Conservation (phyloP, 2,113 vertebrate species). For the Mandrillus leucophaeus region DNA sequence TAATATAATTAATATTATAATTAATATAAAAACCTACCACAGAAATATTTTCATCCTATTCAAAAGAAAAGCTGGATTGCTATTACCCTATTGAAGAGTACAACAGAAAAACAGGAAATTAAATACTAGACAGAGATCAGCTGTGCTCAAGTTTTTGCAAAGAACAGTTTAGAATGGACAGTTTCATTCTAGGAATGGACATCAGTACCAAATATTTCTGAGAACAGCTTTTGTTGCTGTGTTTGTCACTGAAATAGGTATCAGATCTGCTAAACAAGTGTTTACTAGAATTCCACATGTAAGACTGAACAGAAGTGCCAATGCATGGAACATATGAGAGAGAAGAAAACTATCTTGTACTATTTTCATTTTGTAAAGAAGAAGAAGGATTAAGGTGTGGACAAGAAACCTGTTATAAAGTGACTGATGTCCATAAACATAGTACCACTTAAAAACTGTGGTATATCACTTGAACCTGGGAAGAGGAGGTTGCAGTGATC, state of each 20-base stretch:
- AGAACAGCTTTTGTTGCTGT: not conserved
- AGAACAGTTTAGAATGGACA: conserved; percentile 51
- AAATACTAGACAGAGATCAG: conserved; percentile 59
- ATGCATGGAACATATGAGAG: not conserved
- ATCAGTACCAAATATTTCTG: conserved; percentile 14
- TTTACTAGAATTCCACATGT: conserved; percentile 15
- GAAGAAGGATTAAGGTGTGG: not conserved
- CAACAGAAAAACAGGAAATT: conserved; percentile 62
- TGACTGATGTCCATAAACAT: not conserved
- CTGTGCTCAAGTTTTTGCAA: conserved; percentile 66
- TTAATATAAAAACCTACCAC: conserved; percentile 53
- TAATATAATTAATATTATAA: not conserved
- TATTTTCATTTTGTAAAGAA: not conserved
- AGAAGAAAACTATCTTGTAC: not conserved
- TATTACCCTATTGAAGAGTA: not conserved
- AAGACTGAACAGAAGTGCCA: conserved; percentile 34
- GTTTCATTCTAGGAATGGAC: conserved; percentile 47
- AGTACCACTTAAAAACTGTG: not conserved
- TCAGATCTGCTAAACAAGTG: not conserved
- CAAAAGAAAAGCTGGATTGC: conserved; percentile 43
- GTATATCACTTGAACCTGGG: too few relatives aligned
- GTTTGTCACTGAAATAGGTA: not conserved
- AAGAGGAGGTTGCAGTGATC: too few relatives aligned
- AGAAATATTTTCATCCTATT: conserved; percentile 37
- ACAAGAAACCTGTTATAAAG: not conserved